A percentile compares a stretch with the other conserved stretches of the same genome.
Evolutionary conservation across 1,140 invertebrate species (phyloP).

Genomic region (Listronotus bonariensis): DNA sequence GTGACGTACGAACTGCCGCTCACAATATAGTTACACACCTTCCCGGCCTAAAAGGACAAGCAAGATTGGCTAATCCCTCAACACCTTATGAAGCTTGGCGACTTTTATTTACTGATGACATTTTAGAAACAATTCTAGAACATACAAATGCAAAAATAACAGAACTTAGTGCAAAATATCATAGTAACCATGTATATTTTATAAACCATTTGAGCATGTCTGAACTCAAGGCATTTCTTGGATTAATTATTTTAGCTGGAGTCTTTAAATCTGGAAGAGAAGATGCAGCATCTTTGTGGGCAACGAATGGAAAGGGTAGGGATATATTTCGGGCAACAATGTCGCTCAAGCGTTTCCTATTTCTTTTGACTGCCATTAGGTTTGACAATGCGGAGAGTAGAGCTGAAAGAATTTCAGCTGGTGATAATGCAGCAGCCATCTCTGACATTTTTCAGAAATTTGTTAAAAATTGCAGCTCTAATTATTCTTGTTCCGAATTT

Average conservation of each 20-base stretch:
- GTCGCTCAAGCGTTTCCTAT: constrained; percentile 19
- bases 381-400: constrained; percentile 28
- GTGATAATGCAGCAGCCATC: constrained; percentile 21
- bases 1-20: not conserved
- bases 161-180: constrained; percentile 11
- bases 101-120: constrained; percentile 13
- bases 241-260: constrained; percentile 6
- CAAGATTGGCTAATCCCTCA: constrained; percentile 2
- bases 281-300: constrained; percentile 16
- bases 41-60: constrained; percentile 15
- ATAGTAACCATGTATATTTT: not conserved
- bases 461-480: constrained; percentile 28
- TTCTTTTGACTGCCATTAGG: constrained; percentile 20
- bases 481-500: constrained; percentile 9
- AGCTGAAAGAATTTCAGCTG: constrained; percentile 16
- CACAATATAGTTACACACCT: constrained; percentile 23
- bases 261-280: constrained; percentile 23
- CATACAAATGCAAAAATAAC: constrained; percentile 25
- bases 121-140: constrained; percentile 18
- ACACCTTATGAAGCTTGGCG: constrained; percentile 11
- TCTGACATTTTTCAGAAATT: constrained; percentile 30
- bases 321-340: constrained; percentile 29
- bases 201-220: constrained; percentile 9
- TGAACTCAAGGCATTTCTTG: constrained; percentile 23
- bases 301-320: constrained; percentile 21